phyloP scores from a whole-genome alignment of 2,113 vertebrate genomes.

The Trinectes maculatus region DNA sequence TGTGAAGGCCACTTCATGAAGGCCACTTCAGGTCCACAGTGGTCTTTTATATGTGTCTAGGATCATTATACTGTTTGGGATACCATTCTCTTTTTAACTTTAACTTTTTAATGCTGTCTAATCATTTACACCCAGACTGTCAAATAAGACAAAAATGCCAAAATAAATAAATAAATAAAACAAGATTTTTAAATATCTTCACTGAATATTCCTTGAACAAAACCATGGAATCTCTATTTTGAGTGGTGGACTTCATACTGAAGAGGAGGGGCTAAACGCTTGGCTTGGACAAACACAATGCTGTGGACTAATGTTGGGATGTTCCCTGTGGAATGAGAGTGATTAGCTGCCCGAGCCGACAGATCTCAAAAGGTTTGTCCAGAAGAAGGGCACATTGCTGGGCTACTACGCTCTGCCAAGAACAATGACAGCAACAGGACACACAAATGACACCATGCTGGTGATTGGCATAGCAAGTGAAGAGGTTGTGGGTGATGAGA shows the following conservation, averaged over 20 bases:
- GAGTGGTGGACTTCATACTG: constrained; percentile 26
- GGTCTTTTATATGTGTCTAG: too few relatives aligned
- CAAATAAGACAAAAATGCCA: background rate
- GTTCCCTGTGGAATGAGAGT: constrained; percentile 44
- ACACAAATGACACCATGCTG: constrained; percentile 47
- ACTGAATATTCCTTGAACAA: constrained; percentile 44
- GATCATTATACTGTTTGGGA: background rate
- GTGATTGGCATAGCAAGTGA: constrained; percentile 42
- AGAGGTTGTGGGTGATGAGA: constrained; percentile 22
- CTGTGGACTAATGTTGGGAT: constrained; percentile 41
- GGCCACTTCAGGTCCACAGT: background rate
- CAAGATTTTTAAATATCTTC: background rate
- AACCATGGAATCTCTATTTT: constrained; percentile 29
- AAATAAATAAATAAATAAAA: background rate
- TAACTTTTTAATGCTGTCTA: background rate
- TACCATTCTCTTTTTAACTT: background rate
- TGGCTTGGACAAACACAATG: constrained; percentile 46
- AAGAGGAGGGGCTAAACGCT: constrained; percentile 30
- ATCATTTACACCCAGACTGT: background rate
- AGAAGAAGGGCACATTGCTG: constrained; percentile 51
- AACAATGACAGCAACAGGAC: constrained; percentile 57
- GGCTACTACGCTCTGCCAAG: constrained; percentile 41
- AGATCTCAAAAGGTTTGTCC: constrained; percentile 63
- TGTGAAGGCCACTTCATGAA: background rate
- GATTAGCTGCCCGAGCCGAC: constrained; percentile 53